A percentile compares a stretch with the other conserved stretches of the same genome.
Evolutionary conservation across 2,888 invertebrate species (phyloP).

Genomic region (Tholera decimalis): DNA sequence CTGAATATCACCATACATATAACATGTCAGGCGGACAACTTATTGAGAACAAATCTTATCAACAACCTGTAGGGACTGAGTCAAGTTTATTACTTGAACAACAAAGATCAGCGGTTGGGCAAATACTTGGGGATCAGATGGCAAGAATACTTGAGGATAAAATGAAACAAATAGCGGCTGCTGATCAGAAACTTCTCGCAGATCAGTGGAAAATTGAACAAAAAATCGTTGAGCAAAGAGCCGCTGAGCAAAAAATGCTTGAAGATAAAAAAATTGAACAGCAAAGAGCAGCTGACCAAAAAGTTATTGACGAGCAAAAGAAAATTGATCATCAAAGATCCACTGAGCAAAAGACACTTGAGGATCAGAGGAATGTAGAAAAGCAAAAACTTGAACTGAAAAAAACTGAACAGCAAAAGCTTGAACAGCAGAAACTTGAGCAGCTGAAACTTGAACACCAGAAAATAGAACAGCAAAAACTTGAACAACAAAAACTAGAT

Average conservation of each 20-base stretch:
- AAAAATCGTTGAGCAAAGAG: not conserved
- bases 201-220: not conserved
- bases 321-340: not conserved
- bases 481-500: not conserved
- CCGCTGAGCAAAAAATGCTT: not conserved
- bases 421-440: not conserved
- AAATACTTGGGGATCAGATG: slow-evolving; percentile 4
- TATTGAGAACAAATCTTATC: slow-evolving; percentile 45
- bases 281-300: not conserved
- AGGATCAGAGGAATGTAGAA: not conserved
- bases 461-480: not conserved
- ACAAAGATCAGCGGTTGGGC: slow-evolving; percentile 19
- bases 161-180: not conserved
- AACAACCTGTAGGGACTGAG: slow-evolving; percentile 23
- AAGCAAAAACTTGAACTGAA: not conserved
- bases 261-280: not conserved
- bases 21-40: slow-evolving; percentile 51
- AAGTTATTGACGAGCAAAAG: not conserved
- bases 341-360: too few species aligned
- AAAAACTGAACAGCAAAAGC: not conserved
- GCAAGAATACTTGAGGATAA: not conserved
- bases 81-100: slow-evolving; percentile 31
- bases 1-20: slow-evolving; percentile 38
- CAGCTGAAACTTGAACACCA: not conserved
- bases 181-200: not conserved